A percentile compares a stretch with the other conserved stretches of the same genome.
Evolutionary conservation across 1,140 invertebrate species (phyloP).

Genomic region (Contarinia nasturtii): DNA sequence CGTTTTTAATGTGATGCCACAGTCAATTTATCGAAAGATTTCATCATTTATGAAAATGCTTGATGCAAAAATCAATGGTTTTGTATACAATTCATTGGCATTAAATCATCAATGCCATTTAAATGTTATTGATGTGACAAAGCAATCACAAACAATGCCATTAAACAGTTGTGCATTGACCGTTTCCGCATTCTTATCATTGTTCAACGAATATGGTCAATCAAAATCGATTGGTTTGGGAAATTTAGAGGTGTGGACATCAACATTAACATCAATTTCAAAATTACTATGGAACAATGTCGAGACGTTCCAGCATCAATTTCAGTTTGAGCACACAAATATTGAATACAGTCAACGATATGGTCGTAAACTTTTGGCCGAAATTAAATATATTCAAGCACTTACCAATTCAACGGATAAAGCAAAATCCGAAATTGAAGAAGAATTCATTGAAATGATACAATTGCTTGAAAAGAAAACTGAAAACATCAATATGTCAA

Average conservation of each 20-base stretch:
- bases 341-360: background rate
- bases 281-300: background rate
- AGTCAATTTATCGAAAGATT: background rate
- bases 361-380: slow-evolving; percentile 9
- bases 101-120: slow-evolving; percentile 8
- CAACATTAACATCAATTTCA: slow-evolving; percentile 6
- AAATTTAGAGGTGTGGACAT: slow-evolving; percentile 14
- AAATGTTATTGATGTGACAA: background rate
- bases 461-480: too few relatives aligned
- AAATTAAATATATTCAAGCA: slow-evolving; percentile 8
- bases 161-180: background rate
- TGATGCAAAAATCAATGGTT: background rate
- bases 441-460: too few relatives aligned
- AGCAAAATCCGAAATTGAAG: too few relatives aligned
- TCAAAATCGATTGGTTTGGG: slow-evolving; percentile 14
- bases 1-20: background rate
- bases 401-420: too few relatives aligned
- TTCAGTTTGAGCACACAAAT: background rate
- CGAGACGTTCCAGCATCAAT: background rate
- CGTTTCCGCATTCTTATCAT: background rate
- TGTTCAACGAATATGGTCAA: background rate
- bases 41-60: background rate
- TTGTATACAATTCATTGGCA: slow-evolving; percentile 7
- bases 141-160: background rate
- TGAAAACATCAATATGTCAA: too few relatives aligned